Conservation (phyloP, 2,888 invertebrate species). For the Plemyria rubiginata region DNA sequence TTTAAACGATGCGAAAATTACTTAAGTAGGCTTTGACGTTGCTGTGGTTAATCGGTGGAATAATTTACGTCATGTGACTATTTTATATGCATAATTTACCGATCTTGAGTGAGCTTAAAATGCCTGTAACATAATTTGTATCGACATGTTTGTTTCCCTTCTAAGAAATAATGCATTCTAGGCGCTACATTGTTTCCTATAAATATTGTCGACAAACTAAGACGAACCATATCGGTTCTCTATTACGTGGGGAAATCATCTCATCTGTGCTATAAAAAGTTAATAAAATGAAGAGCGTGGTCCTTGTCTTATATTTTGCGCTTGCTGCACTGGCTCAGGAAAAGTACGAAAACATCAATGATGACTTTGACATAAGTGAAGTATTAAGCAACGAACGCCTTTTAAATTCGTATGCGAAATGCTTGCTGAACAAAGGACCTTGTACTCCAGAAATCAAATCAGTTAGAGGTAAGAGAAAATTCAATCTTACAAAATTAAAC, state of each 20-base stretch:
- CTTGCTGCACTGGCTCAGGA: conserved; percentile 60
- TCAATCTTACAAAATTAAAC: conserved; percentile 3
- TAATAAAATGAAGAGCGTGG: conserved; percentile 56
- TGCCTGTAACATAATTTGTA: conserved; percentile 44
- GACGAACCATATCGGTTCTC: conserved; percentile 41
- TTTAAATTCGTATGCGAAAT: conserved; percentile 87
- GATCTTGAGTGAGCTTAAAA: conserved; percentile 46
- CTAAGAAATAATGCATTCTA: conserved; percentile 42
- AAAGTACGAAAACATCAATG: conserved; percentile 86
- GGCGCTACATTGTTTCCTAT: conserved; percentile 45
- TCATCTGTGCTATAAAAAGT: conserved; percentile 23
- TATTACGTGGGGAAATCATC: conserved; percentile 29
- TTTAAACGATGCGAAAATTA: conserved; percentile 20
- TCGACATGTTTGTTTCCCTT: conserved; percentile 50
- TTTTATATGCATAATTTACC: conserved; percentile 40
- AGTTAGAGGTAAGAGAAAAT: conserved; percentile 86
- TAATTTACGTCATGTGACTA: conserved; percentile 27
- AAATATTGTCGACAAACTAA: conserved; percentile 47
- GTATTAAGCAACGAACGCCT: conserved; percentile 88
- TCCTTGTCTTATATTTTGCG: conserved; percentile 56
- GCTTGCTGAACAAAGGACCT: conserved; percentile 86
- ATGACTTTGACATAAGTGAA: conserved; percentile 88
- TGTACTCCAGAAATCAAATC: conserved; percentile 90
- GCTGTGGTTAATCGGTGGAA: conserved; percentile 31
- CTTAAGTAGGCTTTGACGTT: conserved; percentile 16